A percentile compares a stretch with the other conserved stretches of the same genome.
These are phyloP conservation scores for Eonycteris spelaea DNA, from an alignment of 2,113 vertebrate species.

Conservation along the genomic window DNA sequence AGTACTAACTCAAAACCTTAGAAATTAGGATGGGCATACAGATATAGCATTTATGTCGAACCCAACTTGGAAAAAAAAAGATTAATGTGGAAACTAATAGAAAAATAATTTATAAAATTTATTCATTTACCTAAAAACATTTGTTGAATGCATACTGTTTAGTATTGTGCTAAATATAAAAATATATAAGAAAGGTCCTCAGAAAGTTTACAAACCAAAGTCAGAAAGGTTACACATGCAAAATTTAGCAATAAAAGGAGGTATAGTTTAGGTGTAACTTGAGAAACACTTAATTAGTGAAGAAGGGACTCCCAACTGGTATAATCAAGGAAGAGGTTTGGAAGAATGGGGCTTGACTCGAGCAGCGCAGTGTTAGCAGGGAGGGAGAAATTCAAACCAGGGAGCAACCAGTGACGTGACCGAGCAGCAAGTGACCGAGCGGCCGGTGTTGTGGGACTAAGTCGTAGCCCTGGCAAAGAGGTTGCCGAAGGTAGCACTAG, in stretches of 20 bases:
- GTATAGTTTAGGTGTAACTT: neutral
- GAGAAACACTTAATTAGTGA: neutral
- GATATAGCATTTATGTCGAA: neutral
- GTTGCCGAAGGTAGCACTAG: neutral
- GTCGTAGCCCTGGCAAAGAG: neutral
- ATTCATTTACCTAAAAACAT: neutral
- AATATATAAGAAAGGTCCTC: neutral
- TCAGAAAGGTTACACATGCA: neutral
- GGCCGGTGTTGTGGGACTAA: rapidly evolving
- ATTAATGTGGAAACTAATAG: neutral
- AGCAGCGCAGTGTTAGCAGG: neutral
- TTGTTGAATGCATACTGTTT: conserved; percentile 1
- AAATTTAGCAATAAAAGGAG: neutral
- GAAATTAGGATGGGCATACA: neutral
- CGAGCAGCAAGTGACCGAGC: neutral
- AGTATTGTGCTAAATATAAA: neutral
- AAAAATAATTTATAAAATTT: neutral
- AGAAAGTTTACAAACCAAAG: neutral
- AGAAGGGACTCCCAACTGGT: neutral
- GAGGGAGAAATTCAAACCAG: neutral
- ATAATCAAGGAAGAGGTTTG: neutral
- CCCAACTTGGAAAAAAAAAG: neutral
- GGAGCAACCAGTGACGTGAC: neutral
- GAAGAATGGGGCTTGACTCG: neutral
- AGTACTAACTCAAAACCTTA: neutral